Evolutionary conservation across 1,140 invertebrate species (phyloP).

Genomic region (Drosophila trapezifrons): DNA sequence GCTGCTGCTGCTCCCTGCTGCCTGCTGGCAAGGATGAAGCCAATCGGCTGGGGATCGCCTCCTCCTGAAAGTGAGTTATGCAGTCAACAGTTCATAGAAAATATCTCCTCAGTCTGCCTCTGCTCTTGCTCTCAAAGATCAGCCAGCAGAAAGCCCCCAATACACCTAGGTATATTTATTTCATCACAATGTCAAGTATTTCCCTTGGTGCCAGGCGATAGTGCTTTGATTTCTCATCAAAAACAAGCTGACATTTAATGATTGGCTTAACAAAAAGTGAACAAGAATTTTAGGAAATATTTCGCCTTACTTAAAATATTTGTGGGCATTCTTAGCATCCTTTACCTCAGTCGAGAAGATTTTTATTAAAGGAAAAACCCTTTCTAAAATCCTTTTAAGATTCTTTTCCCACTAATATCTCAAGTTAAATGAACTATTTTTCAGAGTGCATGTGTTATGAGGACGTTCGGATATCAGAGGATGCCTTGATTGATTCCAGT

Average conservation of each 20-base stretch:
- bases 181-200: conserved; percentile 66
- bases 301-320: conserved; percentile 2
- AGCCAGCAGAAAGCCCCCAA: too few relatives aligned
- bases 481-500: conserved; percentile 25
- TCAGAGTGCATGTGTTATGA: background rate
- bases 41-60: conserved; percentile 67
- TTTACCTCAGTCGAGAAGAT: too few relatives aligned
- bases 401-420: background rate
- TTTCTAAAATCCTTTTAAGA: background rate
- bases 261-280: background rate
- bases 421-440: background rate
- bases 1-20: background rate
- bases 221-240: conserved; percentile 16
- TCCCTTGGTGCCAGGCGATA: conserved; percentile 23
- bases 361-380: background rate
- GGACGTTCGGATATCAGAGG: background rate
- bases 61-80: conserved; percentile 73
- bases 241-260: conserved; percentile 11
- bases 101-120: conserved; percentile 41
- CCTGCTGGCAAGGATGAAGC: conserved; percentile 14
- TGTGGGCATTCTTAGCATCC: background rate
- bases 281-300: conserved; percentile 3
- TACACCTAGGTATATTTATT: conserved; percentile 59
- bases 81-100: conserved; percentile 78
- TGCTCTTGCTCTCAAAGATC: conserved; percentile 1